Conservation (phyloP, 1,140 invertebrate genomes). For the Rhopalosiphum maidis region DNA sequence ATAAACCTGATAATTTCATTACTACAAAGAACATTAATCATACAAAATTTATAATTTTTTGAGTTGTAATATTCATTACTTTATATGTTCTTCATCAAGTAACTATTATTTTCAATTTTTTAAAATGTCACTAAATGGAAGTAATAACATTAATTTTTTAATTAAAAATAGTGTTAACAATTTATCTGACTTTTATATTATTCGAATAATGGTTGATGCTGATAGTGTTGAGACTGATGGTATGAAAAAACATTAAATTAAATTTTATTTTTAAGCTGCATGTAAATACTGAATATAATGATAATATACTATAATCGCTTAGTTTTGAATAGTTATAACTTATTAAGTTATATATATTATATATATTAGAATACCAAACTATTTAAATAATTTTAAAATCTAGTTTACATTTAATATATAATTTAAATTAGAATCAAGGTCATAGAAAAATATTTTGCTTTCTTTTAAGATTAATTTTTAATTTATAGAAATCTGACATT, state of each 20-base stretch:
- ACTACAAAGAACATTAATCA: neutral
- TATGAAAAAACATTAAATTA: conserved; percentile 57
- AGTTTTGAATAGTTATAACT: too few species aligned
- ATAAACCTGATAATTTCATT: neutral
- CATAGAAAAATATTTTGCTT: too few species aligned
- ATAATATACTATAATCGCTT: too few species aligned
- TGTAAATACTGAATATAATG: neutral
- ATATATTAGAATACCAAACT: too few species aligned
- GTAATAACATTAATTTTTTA: conserved; percentile 62
- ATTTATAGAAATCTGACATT: too few species aligned
- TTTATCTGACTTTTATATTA: conserved; percentile 88
- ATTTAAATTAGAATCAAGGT: too few species aligned
- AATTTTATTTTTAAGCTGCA: neutral
- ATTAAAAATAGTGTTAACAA: conserved; percentile 59
- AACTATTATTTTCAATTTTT: conserved; percentile 79
- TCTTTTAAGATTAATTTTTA: too few species aligned
- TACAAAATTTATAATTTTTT: neutral
- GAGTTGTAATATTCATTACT: conserved; percentile 71
- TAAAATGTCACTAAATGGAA: conserved; percentile 72
- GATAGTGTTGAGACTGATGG: conserved; percentile 84
- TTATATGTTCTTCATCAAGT: conserved; percentile 76
- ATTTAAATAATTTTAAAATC: neutral
- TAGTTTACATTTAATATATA: too few species aligned
- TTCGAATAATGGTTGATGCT: conserved; percentile 87
- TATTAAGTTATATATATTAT: too few species aligned